These are phyloP conservation scores for Clupea harengus DNA, from an alignment of 2,113 vertebrate species.

Conservation along the genomic window DNA sequence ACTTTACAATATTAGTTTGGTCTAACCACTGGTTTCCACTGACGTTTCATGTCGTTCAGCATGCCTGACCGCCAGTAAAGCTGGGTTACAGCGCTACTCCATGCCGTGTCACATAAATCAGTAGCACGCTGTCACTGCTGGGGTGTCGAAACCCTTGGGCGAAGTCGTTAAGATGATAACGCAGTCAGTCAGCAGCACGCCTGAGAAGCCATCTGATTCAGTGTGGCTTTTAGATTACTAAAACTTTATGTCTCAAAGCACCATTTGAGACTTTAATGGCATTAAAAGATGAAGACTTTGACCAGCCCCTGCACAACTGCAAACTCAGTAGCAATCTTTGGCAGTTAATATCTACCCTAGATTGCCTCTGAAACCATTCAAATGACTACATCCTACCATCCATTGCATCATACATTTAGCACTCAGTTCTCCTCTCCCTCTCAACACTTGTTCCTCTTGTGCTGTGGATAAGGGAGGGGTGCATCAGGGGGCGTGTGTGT, in stretches of 20 bases:
- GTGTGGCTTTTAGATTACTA: background rate
- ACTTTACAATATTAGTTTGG: no score
- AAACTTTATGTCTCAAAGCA: background rate
- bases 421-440: background rate
- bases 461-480: background rate
- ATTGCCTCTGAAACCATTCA: background rate
- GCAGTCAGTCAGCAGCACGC: conserved; percentile 13
- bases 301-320: background rate
- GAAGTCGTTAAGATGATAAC: background rate
- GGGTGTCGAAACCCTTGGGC: background rate
- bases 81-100: background rate
- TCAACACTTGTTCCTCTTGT: background rate
- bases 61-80: background rate
- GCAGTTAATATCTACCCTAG: no score
- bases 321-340: background rate
- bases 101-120: background rate
- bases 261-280: background rate
- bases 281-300: background rate
- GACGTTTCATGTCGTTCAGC: background rate
- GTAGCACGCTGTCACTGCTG: background rate
- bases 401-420: background rate
- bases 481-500: background rate
- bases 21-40: no score
- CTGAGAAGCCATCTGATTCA: background rate
- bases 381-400: background rate